A percentile compares a stretch with the other conserved stretches of the same genome.
Conservation (phyloP, 2,797 vertebrate genomes). For the Benthosema pterotum region DNA sequence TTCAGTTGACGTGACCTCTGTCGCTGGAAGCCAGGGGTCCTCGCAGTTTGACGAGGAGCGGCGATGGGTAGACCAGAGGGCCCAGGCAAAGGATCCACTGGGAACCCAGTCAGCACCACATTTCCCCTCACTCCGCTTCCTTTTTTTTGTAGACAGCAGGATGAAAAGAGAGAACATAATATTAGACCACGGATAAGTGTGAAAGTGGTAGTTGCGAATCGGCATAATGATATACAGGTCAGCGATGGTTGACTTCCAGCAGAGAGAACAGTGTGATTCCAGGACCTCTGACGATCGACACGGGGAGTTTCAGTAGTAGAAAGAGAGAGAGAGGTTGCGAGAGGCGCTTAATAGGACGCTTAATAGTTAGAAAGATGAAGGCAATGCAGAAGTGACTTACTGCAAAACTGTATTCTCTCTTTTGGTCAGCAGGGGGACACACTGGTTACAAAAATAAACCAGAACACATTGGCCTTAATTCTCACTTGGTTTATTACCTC, state of each 20-base stretch:
- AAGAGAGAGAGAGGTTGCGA: conserved; percentile 32
- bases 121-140: conserved; percentile 11
- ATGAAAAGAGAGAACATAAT: conserved; percentile 47
- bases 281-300: conserved; percentile 35
- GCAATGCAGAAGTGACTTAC: no score
- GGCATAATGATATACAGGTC: conserved; percentile 61
- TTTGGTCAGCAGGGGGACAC: no score
- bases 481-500: no score
- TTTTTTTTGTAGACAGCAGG: conserved; percentile 51
- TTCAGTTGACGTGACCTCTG: conserved; percentile 65
- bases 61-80: conserved; percentile 30
- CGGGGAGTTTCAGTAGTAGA: conserved; percentile 49
- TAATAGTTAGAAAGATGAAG: no score
- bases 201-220: conserved; percentile 46
- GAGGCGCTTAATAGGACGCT: no score
- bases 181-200: conserved; percentile 53
- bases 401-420: no score
- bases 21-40: conserved; percentile 51
- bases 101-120: conserved; percentile 36
- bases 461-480: no score
- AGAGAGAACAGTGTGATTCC: conserved; percentile 43
- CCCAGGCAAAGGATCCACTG: conserved; percentile 30
- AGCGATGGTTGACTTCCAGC: conserved; percentile 63
- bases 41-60: conserved; percentile 41
- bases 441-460: no score